These are phyloP conservation scores for Hypsibius dujardini DNA, from an alignment of 1,140 invertebrate species.

Conservation along the genomic window DNA sequence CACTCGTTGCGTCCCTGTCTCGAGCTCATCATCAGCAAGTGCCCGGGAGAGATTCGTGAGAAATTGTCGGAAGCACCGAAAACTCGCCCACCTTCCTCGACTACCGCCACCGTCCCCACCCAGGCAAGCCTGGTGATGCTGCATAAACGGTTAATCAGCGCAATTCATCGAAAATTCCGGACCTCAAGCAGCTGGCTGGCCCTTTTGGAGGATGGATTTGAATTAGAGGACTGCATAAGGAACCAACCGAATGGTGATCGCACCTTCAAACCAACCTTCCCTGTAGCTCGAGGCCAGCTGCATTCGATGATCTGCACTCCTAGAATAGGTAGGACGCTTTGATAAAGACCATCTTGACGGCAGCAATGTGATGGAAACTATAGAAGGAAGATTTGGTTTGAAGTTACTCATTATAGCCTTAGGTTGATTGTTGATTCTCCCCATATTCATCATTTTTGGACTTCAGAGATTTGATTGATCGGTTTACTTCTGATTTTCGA, in stretches of 20 bases:
- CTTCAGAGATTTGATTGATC: not conserved
- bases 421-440: no score
- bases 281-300: not conserved
- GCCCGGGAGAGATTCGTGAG: constrained; percentile 29
- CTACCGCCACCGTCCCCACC: not conserved
- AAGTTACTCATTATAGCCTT: no score
- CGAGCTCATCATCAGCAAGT: constrained; percentile 71
- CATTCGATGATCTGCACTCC: not conserved
- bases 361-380: not conserved
- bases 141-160: not conserved
- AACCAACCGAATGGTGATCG: not conserved
- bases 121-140: not conserved
- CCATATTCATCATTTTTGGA: not conserved
- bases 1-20: constrained; percentile 36
- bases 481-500: not conserved
- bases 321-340: not conserved
- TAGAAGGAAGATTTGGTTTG: not conserved
- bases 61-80: not conserved
- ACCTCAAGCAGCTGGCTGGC: not conserved
- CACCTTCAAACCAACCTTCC: not conserved
- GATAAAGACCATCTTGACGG: constrained; percentile 18
- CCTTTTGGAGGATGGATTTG: constrained; percentile 11
- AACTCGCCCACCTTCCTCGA: not conserved
- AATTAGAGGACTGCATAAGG: not conserved
- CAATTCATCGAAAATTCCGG: not conserved